Percentiles rank a stretch among this genome's conserved stretches.
Evolutionary conservation across 2,888 invertebrate species (phyloP).

Genomic region (Drosophila helvetica): DNA sequence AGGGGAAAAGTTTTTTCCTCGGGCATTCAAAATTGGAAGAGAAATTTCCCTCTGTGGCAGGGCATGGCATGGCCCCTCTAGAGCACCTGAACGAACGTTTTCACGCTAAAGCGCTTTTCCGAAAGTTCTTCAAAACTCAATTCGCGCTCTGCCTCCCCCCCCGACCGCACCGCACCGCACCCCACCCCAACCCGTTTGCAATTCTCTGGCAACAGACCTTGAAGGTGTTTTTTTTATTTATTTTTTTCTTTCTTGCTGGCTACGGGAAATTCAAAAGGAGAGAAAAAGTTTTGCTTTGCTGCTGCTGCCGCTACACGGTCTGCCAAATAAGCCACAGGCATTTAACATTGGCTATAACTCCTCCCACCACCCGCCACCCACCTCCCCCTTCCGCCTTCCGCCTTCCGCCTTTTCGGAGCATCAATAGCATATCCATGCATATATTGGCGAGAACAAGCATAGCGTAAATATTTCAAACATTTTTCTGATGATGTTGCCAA

Average conservation of each 20-base stretch:
- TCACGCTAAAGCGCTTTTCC: slow-evolving; percentile 71
- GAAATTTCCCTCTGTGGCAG: slow-evolving; percentile 18
- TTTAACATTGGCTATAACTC: slow-evolving; percentile 37
- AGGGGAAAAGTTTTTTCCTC: slow-evolving; percentile 29
- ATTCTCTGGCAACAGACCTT: slow-evolving; percentile 41
- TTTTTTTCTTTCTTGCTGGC: slow-evolving; percentile 3
- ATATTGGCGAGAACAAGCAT: slow-evolving; percentile 16
- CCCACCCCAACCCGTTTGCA: background rate
- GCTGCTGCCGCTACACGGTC: slow-evolving; percentile 7
- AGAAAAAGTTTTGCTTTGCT: slow-evolving; percentile 48
- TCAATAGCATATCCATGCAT: slow-evolving; percentile 25
- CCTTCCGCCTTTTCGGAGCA: background rate
- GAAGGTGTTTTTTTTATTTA: slow-evolving; percentile 34
- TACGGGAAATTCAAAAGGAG: slow-evolving; percentile 55
- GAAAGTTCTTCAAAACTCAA: slow-evolving; percentile 65
- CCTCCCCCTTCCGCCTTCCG: background rate
- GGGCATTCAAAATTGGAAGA: slow-evolving; percentile 63
- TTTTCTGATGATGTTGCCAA: slow-evolving; percentile 50
- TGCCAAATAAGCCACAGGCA: slow-evolving; percentile 63
- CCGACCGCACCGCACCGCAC: background rate
- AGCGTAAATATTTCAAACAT: slow-evolving; percentile 32
- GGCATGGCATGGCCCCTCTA: slow-evolving; percentile 17
- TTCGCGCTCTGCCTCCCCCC: slow-evolving; percentile 41
- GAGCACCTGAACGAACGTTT: slow-evolving; percentile 62
- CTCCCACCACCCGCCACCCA: background rate